Evolutionary conservation across 2,888 invertebrate genomes (phyloP).

Genomic region (Adelognathus sp.): DNA sequence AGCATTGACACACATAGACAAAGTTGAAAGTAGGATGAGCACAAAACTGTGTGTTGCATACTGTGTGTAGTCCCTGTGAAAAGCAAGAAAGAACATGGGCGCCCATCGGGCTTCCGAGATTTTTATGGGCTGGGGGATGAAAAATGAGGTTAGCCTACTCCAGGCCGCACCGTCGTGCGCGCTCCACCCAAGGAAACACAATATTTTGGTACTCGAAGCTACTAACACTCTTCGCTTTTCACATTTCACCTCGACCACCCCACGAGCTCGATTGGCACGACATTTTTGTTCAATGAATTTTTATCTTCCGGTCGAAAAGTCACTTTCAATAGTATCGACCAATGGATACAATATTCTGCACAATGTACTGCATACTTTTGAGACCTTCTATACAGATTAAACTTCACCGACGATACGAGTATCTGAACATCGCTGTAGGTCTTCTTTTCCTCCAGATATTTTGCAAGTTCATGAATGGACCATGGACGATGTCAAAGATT

Average conservation of each 20-base stretch:
- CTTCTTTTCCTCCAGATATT: no score
- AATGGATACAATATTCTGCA: no score
- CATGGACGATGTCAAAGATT: no score
- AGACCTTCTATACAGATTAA: no score
- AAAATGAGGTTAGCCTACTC: slow-evolving; percentile 76
- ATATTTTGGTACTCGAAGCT: slow-evolving; percentile 78
- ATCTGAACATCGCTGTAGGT: no score
- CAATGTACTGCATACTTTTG: no score
- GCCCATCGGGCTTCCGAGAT: slow-evolving; percentile 53
- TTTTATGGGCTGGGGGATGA: slow-evolving; percentile 71
- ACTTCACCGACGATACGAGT: no score
- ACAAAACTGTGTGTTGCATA: neutral
- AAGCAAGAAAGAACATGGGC: slow-evolving; percentile 44
- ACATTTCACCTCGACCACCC: neutral
- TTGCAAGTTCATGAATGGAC: no score
- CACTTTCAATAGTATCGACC: no score
- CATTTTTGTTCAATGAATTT: slow-evolving; percentile 1
- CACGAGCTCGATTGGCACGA: neutral
- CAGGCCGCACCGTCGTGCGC: slow-evolving; percentile 46
- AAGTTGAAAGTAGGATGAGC: slow-evolving; percentile 11
- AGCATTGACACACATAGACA: neutral
- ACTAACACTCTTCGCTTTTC: neutral
- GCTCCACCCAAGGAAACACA: slow-evolving; percentile 65
- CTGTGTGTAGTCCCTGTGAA: neutral
- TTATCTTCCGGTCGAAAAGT: neutral